Evolutionary conservation across 1,140 invertebrate species (phyloP).

Genomic region (Trichoplusia ni): DNA sequence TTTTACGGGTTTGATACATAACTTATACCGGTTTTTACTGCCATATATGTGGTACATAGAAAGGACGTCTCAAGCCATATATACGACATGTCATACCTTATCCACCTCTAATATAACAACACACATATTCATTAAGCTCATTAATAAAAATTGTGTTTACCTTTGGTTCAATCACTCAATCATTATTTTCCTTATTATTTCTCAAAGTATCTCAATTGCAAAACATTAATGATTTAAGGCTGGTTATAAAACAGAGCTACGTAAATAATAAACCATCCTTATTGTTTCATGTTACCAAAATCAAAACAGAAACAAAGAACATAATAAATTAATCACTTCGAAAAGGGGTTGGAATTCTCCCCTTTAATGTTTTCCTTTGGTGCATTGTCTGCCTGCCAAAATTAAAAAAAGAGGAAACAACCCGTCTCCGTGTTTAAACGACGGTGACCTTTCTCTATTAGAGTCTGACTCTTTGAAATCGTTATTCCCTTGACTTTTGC

Average conservation of each 20-base stretch:
- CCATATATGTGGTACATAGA: conserved; percentile 18
- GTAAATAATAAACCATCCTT: background rate
- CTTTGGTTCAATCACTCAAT: no score
- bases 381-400: conserved; percentile 76
- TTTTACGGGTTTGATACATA: conserved; percentile 78
- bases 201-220: no score
- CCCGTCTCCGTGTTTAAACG: conserved; percentile 61
- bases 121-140: no score
- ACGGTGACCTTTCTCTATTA: conserved; percentile 57
- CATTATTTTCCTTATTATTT: no score
- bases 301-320: conserved; percentile 77
- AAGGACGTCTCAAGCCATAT: no score
- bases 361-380: conserved; percentile 76
- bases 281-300: conserved; percentile 58
- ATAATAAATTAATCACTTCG: conserved; percentile 79
- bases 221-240: background rate
- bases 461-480: conserved; percentile 18
- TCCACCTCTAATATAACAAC: no score
- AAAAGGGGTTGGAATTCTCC: conserved; percentile 70
- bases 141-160: no score
- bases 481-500: background rate
- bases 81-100: no score
- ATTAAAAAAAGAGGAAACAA: conserved; percentile 75
- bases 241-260: background rate
- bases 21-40: conserved; percentile 57